A percentile compares a stretch with the other conserved stretches of the same genome.
Evolutionary conservation across 2,888 invertebrate species (phyloP).

Genomic region (Dimorphilus gyrociliatus): DNA sequence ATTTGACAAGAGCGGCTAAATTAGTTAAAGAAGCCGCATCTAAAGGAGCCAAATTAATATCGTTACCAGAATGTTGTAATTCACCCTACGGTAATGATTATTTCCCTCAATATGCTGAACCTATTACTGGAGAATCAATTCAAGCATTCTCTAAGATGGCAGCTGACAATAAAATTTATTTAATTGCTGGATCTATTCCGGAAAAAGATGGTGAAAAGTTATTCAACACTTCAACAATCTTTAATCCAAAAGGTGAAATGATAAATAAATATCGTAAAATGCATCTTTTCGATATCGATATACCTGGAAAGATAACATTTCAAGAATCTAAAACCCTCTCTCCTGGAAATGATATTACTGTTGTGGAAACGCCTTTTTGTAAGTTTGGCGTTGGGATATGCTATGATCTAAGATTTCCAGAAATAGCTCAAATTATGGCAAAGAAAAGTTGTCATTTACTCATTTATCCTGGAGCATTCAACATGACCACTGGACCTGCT

Average conservation of each 20-base stretch:
- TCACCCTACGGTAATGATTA: constrained; percentile 65
- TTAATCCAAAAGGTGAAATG: constrained; percentile 58
- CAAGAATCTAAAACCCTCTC: constrained; percentile 71
- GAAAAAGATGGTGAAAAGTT: constrained; percentile 51
- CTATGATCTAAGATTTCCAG: constrained; percentile 80
- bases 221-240: constrained; percentile 69
- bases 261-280: constrained; percentile 72
- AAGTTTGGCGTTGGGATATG: constrained; percentile 82
- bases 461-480: constrained; percentile 85
- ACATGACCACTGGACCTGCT: constrained; percentile 81
- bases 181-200: constrained; percentile 74
- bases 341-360: constrained; percentile 56
- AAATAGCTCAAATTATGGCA: constrained; percentile 47
- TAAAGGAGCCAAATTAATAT: constrained; percentile 47
- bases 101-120: constrained; percentile 70
- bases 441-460: constrained; percentile 54
- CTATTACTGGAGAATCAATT: constrained; percentile 62
- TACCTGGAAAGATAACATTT: constrained; percentile 77
- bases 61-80: constrained; percentile 77
- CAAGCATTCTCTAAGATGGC: constrained; percentile 56
- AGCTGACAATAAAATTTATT: constrained; percentile 53
- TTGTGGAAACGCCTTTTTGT: constrained; percentile 49
- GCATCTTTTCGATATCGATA: constrained; percentile 87
- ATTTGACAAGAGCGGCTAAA: constrained; percentile 54
- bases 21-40: constrained; percentile 54